Conservation (phyloP, 1,140 invertebrate species). For the Scaptodrosophila lebanonensis region DNA sequence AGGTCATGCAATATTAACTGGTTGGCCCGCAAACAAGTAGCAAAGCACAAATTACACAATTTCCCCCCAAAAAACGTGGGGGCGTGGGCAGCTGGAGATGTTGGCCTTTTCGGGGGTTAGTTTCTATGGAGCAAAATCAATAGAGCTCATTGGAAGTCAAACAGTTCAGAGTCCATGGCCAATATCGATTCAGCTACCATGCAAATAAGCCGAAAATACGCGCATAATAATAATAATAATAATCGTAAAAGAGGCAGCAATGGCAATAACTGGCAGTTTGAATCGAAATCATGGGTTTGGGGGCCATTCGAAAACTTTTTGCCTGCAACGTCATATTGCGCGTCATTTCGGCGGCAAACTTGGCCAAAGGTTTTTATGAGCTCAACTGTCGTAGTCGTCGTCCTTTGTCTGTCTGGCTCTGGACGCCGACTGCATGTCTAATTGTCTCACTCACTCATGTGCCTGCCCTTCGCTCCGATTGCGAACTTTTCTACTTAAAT, state of each 20-base stretch:
- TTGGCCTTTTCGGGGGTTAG: constrained; percentile 12
- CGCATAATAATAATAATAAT: constrained; percentile 17
- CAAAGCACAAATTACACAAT: constrained; percentile 46
- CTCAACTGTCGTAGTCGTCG: constrained; percentile 9
- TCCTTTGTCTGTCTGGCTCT: neutral
- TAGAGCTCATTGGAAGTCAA: neutral
- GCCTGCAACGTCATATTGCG: constrained; percentile 23
- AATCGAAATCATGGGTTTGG: neutral
- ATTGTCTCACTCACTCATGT: constrained; percentile 50
- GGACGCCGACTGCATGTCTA: constrained; percentile 57
- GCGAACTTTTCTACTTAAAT: constrained; percentile 68
- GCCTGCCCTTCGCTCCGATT: neutral
- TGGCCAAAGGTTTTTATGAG: constrained; percentile 9
- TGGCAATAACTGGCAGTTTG: constrained; percentile 27
- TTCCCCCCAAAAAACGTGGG: neutral
- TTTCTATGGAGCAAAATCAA: constrained; percentile 14
- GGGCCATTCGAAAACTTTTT: constrained; percentile 31
- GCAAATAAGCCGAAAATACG: constrained; percentile 38
- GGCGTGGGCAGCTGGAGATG: neutral
- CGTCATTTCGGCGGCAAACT: constrained; percentile 1
- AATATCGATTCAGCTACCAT: constrained; percentile 57
- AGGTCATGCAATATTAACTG: constrained; percentile 61
- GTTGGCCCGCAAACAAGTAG: constrained; percentile 24
- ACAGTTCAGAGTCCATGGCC: too few species aligned
- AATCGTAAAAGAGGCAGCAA: constrained; percentile 23